Conservation (phyloP, 2,797 vertebrate species). For the Squalus acanthias region DNA sequence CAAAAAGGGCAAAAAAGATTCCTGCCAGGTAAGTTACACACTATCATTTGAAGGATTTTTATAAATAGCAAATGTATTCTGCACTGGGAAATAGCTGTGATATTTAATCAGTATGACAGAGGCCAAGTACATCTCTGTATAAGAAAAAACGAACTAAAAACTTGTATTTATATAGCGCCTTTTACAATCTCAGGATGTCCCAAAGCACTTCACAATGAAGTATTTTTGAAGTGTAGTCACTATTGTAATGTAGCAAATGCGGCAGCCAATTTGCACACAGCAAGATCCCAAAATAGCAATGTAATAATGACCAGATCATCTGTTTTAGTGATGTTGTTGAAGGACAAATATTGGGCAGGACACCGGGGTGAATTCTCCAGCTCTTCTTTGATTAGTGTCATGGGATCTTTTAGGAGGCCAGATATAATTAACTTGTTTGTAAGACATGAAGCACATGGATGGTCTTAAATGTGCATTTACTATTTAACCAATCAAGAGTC, state of each 20-base stretch:
- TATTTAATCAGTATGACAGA: not conserved
- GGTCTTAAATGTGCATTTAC: not conserved
- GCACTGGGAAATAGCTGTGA: not conserved
- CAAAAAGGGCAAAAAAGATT: constrained; percentile 40
- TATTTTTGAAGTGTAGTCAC: not conserved
- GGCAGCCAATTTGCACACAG: not conserved
- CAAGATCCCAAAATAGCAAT: not conserved
- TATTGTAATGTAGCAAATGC: not conserved
- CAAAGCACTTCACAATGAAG: not conserved
- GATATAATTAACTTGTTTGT: not conserved
- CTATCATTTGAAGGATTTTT: not conserved
- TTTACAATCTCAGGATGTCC: not conserved
- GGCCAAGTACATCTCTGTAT: not conserved
- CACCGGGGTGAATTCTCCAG: not conserved
- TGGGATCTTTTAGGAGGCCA: not conserved
- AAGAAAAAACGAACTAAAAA: not conserved
- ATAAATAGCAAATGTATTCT: not conserved
- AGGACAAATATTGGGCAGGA: not conserved
- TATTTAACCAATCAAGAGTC: not conserved
- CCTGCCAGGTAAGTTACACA: constrained; percentile 44
- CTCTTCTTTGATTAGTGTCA: not conserved
- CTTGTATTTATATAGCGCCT: too few species aligned
- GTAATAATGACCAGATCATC: not conserved
- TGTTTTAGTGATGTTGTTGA: not conserved
- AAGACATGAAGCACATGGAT: not conserved